Evolutionary conservation across 2,888 invertebrate species (phyloP), one percentile per base, ranked within the genome.

Genomic region (Subacronicta megacephala): DNA sequence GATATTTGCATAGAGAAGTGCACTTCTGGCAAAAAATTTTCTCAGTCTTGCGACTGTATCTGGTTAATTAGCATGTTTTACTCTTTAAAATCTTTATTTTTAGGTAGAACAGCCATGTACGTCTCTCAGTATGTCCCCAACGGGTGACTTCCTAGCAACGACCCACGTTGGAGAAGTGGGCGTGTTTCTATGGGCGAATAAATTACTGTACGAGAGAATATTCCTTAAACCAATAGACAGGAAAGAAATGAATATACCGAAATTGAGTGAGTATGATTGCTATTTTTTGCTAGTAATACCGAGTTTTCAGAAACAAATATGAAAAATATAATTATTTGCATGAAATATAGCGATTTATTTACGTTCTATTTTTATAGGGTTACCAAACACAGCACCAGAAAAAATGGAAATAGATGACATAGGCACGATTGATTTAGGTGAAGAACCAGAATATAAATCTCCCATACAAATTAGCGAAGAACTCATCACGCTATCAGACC

Each of bases 131-230:
- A 97, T 99, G 95, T 99, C 99, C 0, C 98, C 98, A 0, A 98
- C 97, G 0, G 98, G 98, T 0, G 98, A 98, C 83, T 98, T 96
- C 81, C 90, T 99, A 60, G 98, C 97, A 0, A 99, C 99, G 0
- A 96, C 97, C 0, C 99, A 99, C 81, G 96, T 97, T 0, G 97
- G 97, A 62, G 96, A 97, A 80, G 90, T 99, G 16, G 99, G 99
- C 0, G 95, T 99, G 50, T 98, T 97, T 84, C 93, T 99, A 31
- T 99, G 99, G 99, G 96, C 97, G 0, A 99, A 99, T 89, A 96
- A 96, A 81, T 96, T 97, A 0, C 88, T 99, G 0, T 99, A 97
- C 86, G 95, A 96, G 47, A 97, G 97, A 81, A 95, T 99, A 23
- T 96, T 97, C 26, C 94, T 99, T 12, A 96, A 96, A 78, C 97